These are phyloP conservation scores for Tamandua tetradactyla DNA, from an alignment of 2,797 vertebrate genomes.

Conservation along the genomic window DNA sequence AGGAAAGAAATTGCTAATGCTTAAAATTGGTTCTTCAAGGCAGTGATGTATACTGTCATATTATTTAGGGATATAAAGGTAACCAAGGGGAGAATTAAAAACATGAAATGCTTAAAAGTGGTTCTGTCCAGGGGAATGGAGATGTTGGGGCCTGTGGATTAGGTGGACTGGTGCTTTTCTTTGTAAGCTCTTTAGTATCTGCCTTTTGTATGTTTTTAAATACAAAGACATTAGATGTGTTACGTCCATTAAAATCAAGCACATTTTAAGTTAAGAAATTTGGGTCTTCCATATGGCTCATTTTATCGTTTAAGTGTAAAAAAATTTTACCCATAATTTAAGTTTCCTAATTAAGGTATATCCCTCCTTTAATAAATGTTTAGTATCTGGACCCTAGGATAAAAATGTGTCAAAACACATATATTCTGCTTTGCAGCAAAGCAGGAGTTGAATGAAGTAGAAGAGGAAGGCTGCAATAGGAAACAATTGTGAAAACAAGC, in stretches of 20 bases:
- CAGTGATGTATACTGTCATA: rapidly evolving
- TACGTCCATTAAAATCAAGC: not conserved
- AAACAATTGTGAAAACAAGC: not conserved
- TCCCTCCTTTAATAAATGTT: constrained; percentile 39
- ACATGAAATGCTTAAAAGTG: not conserved
- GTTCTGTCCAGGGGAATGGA: not conserved
- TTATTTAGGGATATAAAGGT: not conserved
- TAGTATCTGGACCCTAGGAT: not conserved
- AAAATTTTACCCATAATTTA: not conserved
- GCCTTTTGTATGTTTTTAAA: not conserved
- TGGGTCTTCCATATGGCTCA: not conserved
- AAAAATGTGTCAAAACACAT: not conserved
- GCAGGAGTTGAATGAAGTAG: not conserved
- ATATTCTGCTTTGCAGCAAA: not conserved
- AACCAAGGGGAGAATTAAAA: not conserved
- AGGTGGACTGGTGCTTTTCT: not conserved
- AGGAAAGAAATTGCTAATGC: not conserved
- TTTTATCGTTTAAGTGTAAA: constrained; percentile 1
- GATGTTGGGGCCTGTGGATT: rapidly evolving
- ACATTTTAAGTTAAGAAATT: not conserved
- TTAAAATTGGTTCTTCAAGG: not conserved
- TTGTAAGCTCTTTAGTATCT: not conserved
- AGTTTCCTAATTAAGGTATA: not conserved
- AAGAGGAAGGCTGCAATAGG: not conserved
- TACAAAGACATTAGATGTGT: not conserved